Evolutionary conservation across 2,797 vertebrate genomes (phyloP).

Genomic region (Crax fasciolata): DNA sequence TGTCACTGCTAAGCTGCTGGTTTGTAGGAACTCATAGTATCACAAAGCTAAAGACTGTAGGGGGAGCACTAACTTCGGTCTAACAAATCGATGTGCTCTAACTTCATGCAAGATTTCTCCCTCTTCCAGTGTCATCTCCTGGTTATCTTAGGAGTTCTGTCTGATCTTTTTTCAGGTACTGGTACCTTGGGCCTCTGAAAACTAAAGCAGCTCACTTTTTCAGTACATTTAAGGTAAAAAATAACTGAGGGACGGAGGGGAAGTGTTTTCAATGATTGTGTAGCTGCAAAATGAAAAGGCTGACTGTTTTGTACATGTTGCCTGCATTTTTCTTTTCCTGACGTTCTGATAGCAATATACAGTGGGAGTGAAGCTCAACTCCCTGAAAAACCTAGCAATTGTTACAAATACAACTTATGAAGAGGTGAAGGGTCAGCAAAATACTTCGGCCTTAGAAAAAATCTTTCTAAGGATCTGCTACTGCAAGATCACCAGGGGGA

Average conservation of each 20-base stretch:
- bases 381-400: not conserved
- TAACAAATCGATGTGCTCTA: not conserved
- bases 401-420: not conserved
- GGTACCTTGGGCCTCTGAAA: conserved; percentile 98
- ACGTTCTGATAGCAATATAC: not conserved
- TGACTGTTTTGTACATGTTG: not conserved
- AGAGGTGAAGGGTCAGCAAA: not conserved
- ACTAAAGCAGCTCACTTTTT: conserved; percentile 94
- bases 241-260: not conserved
- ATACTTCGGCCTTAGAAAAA: not conserved
- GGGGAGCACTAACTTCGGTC: not conserved
- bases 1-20: not conserved
- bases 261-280: not conserved
- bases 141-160: not conserved
- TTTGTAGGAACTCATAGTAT: not conserved
- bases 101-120: not conserved
- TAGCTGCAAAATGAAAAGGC: not conserved
- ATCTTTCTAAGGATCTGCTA: not conserved
- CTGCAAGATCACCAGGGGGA: conserved; percentile 1
- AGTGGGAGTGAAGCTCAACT: not conserved
- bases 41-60: not conserved
- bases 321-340: not conserved
- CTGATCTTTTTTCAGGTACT: conserved; percentile 86
- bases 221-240: conserved; percentile 88
- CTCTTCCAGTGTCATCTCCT: not conserved